Conservation (phyloP, 2,113 vertebrate species). For the Colaptes auratus region DNA sequence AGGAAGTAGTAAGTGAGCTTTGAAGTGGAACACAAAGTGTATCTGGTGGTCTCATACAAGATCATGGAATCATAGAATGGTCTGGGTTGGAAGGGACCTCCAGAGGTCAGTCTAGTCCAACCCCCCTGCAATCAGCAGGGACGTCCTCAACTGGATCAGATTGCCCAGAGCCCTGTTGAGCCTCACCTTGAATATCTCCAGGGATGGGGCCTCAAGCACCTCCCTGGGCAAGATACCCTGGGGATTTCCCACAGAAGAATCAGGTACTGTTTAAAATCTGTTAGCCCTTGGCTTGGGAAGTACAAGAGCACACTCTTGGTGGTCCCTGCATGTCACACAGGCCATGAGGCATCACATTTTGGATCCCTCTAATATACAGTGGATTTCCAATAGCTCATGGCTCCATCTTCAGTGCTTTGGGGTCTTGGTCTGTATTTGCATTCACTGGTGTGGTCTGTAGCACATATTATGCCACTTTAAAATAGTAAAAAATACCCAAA, state of each 20-base stretch:
- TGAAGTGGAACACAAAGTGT: too few species aligned
- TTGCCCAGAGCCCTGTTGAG: too few species aligned
- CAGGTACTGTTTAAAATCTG: neutral
- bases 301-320: neutral
- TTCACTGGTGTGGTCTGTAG: neutral
- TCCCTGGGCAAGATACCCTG: neutral
- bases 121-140: too few species aligned
- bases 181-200: too few species aligned
- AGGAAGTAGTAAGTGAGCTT: too few species aligned
- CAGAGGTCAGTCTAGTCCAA: too few species aligned
- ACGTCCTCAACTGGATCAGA: too few species aligned
- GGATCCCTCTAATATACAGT: neutral
- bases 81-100: too few species aligned
- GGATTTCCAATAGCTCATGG: neutral
- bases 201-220: too few species aligned
- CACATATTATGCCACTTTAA: neutral
- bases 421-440: neutral
- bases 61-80: too few species aligned
- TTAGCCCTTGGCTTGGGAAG: neutral
- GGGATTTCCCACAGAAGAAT: neutral
- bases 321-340: neutral
- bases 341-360: neutral
- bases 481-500: neutral
- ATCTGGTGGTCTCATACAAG: too few species aligned
- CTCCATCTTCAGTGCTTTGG: neutral